Percentiles rank a stretch among this genome's conserved stretches.
Conservation (phyloP, 2,797 vertebrate genomes). For the Falco peregrinus region DNA sequence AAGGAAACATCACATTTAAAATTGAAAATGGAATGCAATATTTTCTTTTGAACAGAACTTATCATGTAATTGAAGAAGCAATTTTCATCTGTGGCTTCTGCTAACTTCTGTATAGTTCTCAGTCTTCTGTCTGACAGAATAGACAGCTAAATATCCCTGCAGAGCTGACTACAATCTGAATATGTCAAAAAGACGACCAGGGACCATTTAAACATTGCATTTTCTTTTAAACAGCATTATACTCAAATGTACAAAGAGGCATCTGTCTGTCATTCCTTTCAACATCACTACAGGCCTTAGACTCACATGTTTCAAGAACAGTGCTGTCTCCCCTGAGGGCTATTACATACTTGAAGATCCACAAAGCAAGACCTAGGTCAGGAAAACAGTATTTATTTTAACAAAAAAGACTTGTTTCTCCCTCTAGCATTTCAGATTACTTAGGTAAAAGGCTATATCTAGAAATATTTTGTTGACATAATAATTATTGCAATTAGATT, state of each 20-base stretch:
- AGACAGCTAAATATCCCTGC: constrained; percentile 34
- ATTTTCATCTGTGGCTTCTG: constrained; percentile 16
- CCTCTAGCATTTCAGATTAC: not conserved
- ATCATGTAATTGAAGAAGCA: not conserved
- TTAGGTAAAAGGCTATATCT: not conserved
- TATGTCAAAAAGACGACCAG: not conserved
- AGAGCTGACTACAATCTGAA: constrained; percentile 37
- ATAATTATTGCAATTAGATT: not conserved
- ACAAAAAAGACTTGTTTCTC: not conserved
- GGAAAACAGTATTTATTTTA: constrained; percentile 16
- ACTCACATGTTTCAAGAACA: not conserved
- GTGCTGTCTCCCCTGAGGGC: not conserved
- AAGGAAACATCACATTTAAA: not conserved
- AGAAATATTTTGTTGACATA: not conserved
- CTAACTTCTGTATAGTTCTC: not conserved
- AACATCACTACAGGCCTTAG: not conserved
- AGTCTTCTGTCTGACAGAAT: not conserved
- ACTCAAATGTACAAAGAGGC: not conserved
- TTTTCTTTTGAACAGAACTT: constrained; percentile 29
- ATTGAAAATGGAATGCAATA: not conserved
- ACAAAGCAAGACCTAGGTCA: not conserved
- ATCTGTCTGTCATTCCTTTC: constrained; percentile 46
- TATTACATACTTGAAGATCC: not conserved
- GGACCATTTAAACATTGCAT: constrained; percentile 17
- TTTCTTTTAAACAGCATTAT: constrained; percentile 33